These are phyloP conservation scores for Criorhina ranunculi DNA, from an alignment of 2,888 invertebrate genomes.

Conservation along the genomic window DNA sequence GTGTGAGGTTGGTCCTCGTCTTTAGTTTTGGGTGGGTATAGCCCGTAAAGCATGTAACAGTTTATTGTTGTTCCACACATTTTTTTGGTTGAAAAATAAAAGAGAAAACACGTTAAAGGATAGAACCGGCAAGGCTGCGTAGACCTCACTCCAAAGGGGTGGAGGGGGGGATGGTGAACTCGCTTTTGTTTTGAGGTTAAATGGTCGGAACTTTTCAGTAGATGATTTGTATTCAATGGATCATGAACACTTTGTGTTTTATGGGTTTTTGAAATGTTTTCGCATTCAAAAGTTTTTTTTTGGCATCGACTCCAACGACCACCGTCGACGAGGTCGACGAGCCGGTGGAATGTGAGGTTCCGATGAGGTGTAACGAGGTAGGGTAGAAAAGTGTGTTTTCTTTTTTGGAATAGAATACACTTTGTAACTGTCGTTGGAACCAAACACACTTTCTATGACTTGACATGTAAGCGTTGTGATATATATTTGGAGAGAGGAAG, in stretches of 20 bases:
- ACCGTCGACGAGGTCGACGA: not conserved
- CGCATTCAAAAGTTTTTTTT: conserved; percentile 48
- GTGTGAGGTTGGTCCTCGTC: conserved; percentile 15
- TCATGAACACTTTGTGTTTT: conserved; percentile 73
- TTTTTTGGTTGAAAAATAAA: conserved; percentile 29
- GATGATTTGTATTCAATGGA: conserved; percentile 72
- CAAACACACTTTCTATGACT: no score
- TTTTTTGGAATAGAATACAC: no score
- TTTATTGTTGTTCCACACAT: conserved; percentile 35
- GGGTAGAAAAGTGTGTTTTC: no score
- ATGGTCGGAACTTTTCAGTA: conserved; percentile 68
- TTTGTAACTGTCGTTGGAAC: no score
- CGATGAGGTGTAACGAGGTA: not conserved
- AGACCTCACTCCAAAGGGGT: not conserved
- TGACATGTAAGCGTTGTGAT: no score
- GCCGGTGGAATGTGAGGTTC: conserved; percentile 10
- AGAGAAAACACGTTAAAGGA: conserved; percentile 8
- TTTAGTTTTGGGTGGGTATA: conserved; percentile 20
- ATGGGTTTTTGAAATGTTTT: conserved; percentile 62
- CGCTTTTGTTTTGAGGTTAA: conserved; percentile 73
- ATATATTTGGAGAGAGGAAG: no score
- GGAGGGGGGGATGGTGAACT: not conserved
- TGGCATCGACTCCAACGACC: conserved; percentile 29
- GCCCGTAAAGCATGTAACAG: conserved; percentile 31
- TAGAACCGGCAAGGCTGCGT: conserved; percentile 8